Conservation (phyloP, 37 sponge, comb jelly and placozoan species). For the Haliclona indistincta region DNA sequence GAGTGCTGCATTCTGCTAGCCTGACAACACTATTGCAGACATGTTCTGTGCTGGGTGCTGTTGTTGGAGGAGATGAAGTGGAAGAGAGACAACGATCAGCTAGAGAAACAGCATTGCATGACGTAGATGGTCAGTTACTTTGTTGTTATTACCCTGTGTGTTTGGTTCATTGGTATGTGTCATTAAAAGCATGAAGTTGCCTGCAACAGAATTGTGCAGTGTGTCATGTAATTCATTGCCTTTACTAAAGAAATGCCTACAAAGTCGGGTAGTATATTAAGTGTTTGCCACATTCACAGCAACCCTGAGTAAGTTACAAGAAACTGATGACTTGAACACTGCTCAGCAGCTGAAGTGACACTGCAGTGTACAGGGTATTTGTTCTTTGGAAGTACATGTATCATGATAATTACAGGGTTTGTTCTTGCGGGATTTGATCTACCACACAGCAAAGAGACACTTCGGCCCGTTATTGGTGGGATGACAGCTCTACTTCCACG, state of each 20-base stretch:
- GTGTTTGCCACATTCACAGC: too few relatives aligned
- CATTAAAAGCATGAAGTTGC: neutral
- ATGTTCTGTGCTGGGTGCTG: constrained; percentile 56
- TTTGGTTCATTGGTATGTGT: neutral
- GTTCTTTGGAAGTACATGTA: too few relatives aligned
- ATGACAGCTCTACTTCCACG: constrained; percentile 41
- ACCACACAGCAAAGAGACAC: neutral
- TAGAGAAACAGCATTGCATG: constrained; percentile 54
- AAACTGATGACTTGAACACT: too few relatives aligned
- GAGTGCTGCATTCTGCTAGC: too few relatives aligned
- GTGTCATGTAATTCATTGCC: neutral
- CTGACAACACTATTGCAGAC: constrained; percentile 11
- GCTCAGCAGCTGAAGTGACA: too few relatives aligned
- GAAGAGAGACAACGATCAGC: constrained; percentile 71
- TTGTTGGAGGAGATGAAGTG: constrained; percentile 69
- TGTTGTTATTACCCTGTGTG: neutral
- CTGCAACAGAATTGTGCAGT: neutral
- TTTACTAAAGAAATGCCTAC: too few relatives aligned
- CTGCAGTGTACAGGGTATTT: too few relatives aligned
- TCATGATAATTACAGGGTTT: constrained; percentile 61
- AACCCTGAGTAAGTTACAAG: too few relatives aligned
- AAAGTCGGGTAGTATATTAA: too few relatives aligned
- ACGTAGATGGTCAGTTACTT: constrained; percentile 72
- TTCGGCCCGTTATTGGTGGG: neutral
- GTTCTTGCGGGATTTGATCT: constrained; percentile 71